phyloP scores from a whole-genome alignment of 2,113 vertebrate genomes.

The Cepphus grylle region DNA sequence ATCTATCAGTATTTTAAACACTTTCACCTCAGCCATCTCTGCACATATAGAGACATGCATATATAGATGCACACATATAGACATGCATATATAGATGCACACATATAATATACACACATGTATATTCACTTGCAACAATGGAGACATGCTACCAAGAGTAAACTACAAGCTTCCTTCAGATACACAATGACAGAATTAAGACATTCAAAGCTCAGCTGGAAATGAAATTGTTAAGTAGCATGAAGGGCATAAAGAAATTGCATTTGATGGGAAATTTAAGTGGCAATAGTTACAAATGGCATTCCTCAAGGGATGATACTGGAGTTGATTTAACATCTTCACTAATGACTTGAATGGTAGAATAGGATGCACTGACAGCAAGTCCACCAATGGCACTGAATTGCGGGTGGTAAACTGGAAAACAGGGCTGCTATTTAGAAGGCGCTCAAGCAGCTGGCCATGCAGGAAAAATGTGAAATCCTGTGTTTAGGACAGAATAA shows the following conservation, averaged over 20 bases:
- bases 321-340: not conserved
- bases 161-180: not conserved
- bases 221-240: not conserved
- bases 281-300: not conserved
- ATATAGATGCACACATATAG: not conserved
- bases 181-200: not conserved
- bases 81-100: not conserved
- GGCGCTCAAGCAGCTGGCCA: not conserved
- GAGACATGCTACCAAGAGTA: not conserved
- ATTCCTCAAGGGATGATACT: not conserved
- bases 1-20: not conserved
- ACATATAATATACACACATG: rapidly evolving
- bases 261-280: not conserved
- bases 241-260: not conserved
- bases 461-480: not conserved
- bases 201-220: not conserved
- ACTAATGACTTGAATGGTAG: not conserved
- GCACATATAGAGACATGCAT: no score
- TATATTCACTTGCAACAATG: not conserved
- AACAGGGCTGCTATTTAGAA: not conserved
- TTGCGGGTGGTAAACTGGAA: not conserved
- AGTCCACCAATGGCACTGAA: not conserved
- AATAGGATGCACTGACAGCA: not conserved
- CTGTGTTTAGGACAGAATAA: not conserved
- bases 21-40: not conserved